These are phyloP conservation scores for Drosophila sucinea DNA, from an alignment of 1,140 invertebrate genomes.

Conservation along the genomic window DNA sequence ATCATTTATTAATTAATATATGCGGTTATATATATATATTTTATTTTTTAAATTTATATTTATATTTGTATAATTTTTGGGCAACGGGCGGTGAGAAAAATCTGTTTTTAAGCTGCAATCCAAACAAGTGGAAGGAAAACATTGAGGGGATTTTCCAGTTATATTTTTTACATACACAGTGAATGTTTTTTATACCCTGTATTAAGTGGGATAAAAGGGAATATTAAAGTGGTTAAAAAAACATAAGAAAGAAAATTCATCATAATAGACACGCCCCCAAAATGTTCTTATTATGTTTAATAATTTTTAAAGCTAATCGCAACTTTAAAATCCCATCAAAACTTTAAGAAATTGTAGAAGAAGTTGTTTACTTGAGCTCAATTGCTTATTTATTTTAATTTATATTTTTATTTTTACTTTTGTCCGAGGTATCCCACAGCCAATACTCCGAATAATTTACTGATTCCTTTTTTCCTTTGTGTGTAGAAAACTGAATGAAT, in stretches of 20 bases:
- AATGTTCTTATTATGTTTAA: too few relatives aligned
- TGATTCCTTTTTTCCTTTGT: conserved; percentile 16
- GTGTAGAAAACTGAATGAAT: conserved; percentile 32
- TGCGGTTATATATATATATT: conserved; percentile 45
- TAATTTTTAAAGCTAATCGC: too few relatives aligned
- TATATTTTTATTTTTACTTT: conserved; percentile 20
- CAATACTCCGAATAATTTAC: not conserved
- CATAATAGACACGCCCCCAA: too few relatives aligned
- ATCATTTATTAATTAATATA: conserved; percentile 81
- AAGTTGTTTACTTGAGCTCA: too few relatives aligned
- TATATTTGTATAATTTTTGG: conserved; percentile 40
- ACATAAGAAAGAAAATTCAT: too few relatives aligned
- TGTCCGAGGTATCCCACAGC: not conserved
- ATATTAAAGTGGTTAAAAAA: not conserved
- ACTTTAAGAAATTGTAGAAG: too few relatives aligned
- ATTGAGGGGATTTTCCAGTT: conserved; percentile 48
- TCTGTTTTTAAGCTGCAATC: conserved; percentile 61
- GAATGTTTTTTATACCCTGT: not conserved
- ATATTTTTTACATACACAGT: conserved; percentile 6
- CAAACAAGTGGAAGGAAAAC: conserved; percentile 54
- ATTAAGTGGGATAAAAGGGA: not conserved
- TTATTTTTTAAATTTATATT: conserved; percentile 52
- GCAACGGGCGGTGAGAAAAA: conserved; percentile 40
- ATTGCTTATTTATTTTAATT: not conserved
- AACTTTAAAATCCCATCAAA: too few relatives aligned